Percentiles rank a stretch among this genome's conserved stretches.
These are phyloP conservation scores for Chrysotoxum bicinctum DNA, from an alignment of 2,888 invertebrate species.

Conservation along the genomic window DNA sequence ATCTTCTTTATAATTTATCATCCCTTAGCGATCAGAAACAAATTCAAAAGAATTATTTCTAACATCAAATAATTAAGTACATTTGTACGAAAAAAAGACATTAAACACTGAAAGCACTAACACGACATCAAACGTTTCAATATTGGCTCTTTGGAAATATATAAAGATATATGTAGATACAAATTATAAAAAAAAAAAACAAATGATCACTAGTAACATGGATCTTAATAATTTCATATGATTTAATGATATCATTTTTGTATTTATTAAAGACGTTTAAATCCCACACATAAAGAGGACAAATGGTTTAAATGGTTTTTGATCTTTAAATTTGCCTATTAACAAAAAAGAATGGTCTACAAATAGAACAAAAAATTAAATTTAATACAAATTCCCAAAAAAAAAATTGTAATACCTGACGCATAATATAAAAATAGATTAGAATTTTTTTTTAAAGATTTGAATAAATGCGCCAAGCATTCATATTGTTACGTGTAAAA, in stretches of 20 bases:
- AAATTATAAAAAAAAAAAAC: constrained; percentile 1
- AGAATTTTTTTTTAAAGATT: background rate
- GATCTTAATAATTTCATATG: background rate
- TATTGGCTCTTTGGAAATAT: background rate
- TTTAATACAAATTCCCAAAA: background rate
- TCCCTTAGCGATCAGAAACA: background rate
- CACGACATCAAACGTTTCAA: background rate
- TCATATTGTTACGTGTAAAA: background rate
- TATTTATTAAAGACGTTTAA: background rate
- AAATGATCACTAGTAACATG: background rate
- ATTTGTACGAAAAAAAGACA: background rate
- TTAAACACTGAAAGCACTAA: background rate
- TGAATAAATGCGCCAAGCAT: background rate
- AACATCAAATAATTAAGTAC: background rate
- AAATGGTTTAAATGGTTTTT: constrained; percentile 22
- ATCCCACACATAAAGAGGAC: constrained; percentile 4
- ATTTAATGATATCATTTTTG: constrained; percentile 4
- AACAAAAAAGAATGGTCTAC: background rate
- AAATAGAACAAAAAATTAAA: background rate
- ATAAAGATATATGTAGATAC: no score
- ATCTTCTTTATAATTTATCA: no score
- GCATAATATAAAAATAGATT: constrained; percentile 10
- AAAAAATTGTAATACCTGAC: background rate
- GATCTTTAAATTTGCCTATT: background rate
- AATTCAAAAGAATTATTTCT: background rate